Conservation (phyloP, 2,113 vertebrate genomes). For the Eolophus roseicapilla region DNA sequence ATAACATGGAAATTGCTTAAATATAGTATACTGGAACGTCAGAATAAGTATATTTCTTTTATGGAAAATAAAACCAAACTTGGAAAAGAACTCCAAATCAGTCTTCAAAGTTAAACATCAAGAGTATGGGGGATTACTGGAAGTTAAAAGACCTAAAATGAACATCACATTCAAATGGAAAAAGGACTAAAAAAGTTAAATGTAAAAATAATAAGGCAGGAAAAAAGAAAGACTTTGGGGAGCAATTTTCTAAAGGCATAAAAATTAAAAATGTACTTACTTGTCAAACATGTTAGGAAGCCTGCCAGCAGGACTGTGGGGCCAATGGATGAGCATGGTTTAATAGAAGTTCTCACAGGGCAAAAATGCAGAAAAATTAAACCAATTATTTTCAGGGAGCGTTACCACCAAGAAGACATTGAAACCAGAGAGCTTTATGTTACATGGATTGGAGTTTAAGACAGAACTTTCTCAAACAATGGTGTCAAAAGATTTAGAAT, state of each 20-base stretch:
- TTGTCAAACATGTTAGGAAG: conserved; percentile 7
- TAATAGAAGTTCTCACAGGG: background rate
- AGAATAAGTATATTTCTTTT: background rate
- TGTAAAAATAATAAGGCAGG: background rate
- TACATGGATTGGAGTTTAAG: background rate
- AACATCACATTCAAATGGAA: background rate
- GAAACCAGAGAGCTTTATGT: background rate
- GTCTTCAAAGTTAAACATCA: background rate
- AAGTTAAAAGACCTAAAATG: background rate
- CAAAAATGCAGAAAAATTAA: conserved; percentile 35
- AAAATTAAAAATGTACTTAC: conserved; percentile 30
- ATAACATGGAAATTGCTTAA: background rate
- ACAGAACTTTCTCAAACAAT: background rate
- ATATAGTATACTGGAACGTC: background rate
- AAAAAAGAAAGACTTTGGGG: background rate
- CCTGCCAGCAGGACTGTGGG: background rate
- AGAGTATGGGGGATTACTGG: background rate
- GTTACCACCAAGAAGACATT: background rate
- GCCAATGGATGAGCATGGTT: background rate
- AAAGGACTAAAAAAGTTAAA: background rate
- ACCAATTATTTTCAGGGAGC: background rate
- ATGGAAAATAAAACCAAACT: background rate
- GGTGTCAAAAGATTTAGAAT: background rate
- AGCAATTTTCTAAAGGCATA: conserved; percentile 1
- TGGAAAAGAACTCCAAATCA: background rate